Base-by-base conservation (phyloP, 1,140 invertebrate genomes). In the Scaptomyza pallida region DNA sequence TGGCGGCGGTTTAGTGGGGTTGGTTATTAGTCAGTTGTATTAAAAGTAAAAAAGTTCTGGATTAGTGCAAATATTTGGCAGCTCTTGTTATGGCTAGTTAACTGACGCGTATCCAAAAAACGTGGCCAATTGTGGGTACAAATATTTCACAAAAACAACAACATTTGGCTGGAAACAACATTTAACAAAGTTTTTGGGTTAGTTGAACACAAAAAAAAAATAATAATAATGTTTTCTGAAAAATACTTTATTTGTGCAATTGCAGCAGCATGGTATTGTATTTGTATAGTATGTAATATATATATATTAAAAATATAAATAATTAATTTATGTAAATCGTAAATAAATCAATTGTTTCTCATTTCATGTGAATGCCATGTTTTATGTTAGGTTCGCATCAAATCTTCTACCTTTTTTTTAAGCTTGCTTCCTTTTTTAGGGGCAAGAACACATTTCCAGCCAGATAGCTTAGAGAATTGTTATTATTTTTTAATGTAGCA, bases 171-270 rank as follows among this genome's bases (percentile, higher is more conserved):
- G 4, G 8, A 15, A 17, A 78, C 59, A 17, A 78, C 59, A 70
- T 43, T 61, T 10, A 52, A 63, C 26, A 37, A n/a, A n/a, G n/a
- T 62, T 13, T 43, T 40, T 45, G 47, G 37, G 35, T 54, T 60
- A 55, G 33, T 45, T 21, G 16, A 17, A 17, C 2, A 40, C n/a
- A n/a, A n/a, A n/a, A n/a, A n/a, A n/a, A n/a, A n/a, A n/a, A n/a
- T n/a, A 21, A 17, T 16, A 10, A 19, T 19, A 12, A 15, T 64
- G 15, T 68, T 83, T 72, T 30, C 85, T 75, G 62, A 76, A 90
- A 90, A 90, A 89, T 90, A 89, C 82, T 90, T 90, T 90, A 88
- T 89, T 90, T 89, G 89, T 90, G 89, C 89, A 90, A 89, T 89
- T 90, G 81, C 89, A 88, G 82, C 85, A 78, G 78, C 78, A 89